Base-by-base conservation (phyloP, 2,888 invertebrate species). In the Ceratothoa steindachneri region DNA sequence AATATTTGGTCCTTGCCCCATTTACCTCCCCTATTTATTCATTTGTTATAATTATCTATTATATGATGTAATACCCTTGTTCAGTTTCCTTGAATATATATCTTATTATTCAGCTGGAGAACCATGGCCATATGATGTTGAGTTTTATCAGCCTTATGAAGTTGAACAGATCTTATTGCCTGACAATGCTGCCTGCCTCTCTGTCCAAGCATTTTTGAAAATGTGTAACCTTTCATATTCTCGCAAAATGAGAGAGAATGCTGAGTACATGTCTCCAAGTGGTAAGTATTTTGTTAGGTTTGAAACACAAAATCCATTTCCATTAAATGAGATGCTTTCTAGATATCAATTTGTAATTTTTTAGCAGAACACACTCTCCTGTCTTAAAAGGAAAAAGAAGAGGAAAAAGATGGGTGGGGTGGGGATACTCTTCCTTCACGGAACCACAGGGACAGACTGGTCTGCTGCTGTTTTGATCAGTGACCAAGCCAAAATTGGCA, bases 201-300 rank as follows among this genome's bases (percentile, higher is more conserved):
- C 95, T 1, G 95, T 95, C 0, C 94, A 96, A 84, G 92, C 96
- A 0, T 97, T 92, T 83, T 86, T 99, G 27, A 92, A 93, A 87
- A 97, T 98, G 93, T 93, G 93, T 83, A 71, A 68, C 24, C 87
- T 98, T 0, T 89, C 91, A 0, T 96, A 91, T 84, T 88, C 89
- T 81, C 89, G 95, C 3, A 92, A 93, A 81, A 90, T 91, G 82
- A 87, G 91, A 80, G 89, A 91, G 82, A 99, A 99, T 86, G 97
- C 97, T 0, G 96, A 97, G 83, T 92, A 92, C 83, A 97, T 98
- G 93, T 97, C 97, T 0, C 97, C 97, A 0, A 92, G 94, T 3
- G 87, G 88, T 86, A 82, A 81, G 76, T 73, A 74, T 24, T 27
- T 53, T 24, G 9, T 74, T n/a, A n/a, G n/a, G n/a, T n/a, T n/a